Percentiles rank a stretch among this genome's conserved stretches.
Conservation (phyloP, 2,113 vertebrate genomes). For the Odobenus rosmarus region DNA sequence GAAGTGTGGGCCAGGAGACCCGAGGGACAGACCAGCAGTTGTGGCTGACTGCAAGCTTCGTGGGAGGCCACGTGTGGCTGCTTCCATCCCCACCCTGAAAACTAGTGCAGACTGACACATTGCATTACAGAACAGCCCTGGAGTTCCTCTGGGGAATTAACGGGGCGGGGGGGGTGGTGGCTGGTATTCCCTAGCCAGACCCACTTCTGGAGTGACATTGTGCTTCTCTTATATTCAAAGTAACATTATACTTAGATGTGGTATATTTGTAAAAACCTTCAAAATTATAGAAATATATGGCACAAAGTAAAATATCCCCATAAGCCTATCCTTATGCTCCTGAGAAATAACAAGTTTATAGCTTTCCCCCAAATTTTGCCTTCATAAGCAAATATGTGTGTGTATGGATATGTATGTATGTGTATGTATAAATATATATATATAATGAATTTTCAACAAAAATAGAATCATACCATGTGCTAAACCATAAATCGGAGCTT, state of each 20-base stretch:
- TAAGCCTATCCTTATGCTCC: neutral
- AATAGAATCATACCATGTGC: neutral
- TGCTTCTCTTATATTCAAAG: neutral
- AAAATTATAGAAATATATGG: neutral
- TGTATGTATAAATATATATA: neutral
- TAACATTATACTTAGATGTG: neutral
- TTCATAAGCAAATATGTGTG: neutral
- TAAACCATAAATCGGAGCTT: neutral
- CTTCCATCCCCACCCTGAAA: neutral
- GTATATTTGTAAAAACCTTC: neutral
- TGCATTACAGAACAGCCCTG: neutral
- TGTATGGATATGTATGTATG: neutral
- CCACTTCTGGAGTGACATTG: neutral
- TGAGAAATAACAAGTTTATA: neutral
- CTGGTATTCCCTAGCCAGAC: neutral
- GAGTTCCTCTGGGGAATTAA: neutral
- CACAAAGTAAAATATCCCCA: neutral
- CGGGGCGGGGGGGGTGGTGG: neutral
- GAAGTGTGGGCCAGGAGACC: rapidly evolving
- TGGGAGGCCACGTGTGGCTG: neutral
- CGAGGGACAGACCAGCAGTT: rapidly evolving
- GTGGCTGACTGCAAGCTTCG: neutral
- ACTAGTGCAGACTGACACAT: neutral
- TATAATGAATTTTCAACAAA: neutral
- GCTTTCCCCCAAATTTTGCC: neutral